Conservation (phyloP, 2,888 invertebrate species). For the Drosophila imparisetae region DNA sequence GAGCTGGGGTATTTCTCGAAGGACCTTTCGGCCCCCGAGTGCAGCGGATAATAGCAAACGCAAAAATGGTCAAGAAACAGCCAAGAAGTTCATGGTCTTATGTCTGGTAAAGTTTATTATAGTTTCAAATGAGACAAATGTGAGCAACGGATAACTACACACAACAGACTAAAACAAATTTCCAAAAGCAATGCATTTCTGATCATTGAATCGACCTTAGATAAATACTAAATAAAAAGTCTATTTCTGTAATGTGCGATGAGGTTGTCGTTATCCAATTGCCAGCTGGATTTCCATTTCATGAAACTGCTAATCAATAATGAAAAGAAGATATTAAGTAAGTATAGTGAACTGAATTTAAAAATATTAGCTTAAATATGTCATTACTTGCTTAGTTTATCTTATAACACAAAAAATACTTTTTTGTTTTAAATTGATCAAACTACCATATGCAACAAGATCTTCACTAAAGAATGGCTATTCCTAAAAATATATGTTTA, state of each 20-base stretch:
- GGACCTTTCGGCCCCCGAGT: constrained; percentile 1
- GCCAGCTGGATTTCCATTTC: neutral
- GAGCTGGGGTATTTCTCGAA: constrained; percentile 8
- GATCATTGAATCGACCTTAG: neutral
- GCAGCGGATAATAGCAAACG: neutral
- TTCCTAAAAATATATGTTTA: neutral
- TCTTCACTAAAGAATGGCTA: neutral
- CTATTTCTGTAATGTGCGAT: neutral
- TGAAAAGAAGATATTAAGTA: neutral
- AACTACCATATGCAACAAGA: no score
- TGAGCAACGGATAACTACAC: neutral
- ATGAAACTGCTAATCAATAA: neutral
- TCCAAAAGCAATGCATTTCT: neutral
- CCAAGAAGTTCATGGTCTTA: neutral
- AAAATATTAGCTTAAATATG: neutral
- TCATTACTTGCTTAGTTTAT: neutral
- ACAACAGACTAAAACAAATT: neutral
- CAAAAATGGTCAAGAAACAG: neutral
- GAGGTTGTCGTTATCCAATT: neutral
- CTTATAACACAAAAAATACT: neutral
- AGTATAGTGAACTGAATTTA: neutral
- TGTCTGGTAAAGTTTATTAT: neutral
- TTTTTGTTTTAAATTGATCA: neutral
- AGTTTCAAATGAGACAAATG: neutral
- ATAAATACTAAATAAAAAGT: neutral